Conservation (phyloP, 2,797 vertebrate genomes). For the Lateolabrax maculatus region DNA sequence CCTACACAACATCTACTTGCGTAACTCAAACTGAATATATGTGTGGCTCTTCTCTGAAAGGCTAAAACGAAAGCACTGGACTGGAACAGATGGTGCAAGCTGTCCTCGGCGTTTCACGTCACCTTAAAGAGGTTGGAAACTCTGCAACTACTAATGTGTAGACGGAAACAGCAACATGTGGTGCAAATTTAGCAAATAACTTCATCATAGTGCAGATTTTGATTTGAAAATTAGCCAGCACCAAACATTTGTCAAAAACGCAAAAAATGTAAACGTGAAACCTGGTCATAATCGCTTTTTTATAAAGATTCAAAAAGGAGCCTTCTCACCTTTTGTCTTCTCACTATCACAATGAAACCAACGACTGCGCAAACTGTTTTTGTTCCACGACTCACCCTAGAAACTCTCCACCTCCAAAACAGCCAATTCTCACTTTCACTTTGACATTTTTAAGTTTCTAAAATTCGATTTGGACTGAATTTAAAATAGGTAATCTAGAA, state of each 20-base stretch:
- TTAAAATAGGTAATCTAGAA: neutral
- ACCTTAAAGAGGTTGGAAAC: neutral
- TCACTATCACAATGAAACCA: neutral
- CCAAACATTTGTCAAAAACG: neutral
- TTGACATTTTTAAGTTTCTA: neutral
- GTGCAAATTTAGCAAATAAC: neutral
- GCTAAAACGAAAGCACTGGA: conserved; percentile 2
- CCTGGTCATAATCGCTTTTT: neutral
- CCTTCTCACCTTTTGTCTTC: neutral
- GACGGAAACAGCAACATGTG: neutral
- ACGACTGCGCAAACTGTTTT: neutral
- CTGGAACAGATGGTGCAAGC: neutral
- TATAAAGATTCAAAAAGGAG: neutral
- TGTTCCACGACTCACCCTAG: neutral
- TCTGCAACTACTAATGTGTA: neutral
- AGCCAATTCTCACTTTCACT: neutral
- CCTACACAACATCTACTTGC: conserved; percentile 50
- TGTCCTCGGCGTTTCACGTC: neutral
- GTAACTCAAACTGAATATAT: conserved; percentile 39
- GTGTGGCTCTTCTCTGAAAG: neutral
- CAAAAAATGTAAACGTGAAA: neutral
- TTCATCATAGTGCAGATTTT: neutral
- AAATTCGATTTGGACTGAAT: neutral
- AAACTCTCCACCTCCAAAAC: neutral
- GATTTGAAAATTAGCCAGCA: neutral